These are phyloP conservation scores for Melikaiella ostensackeni DNA, from an alignment of 2,888 invertebrate genomes.

Conservation along the genomic window DNA sequence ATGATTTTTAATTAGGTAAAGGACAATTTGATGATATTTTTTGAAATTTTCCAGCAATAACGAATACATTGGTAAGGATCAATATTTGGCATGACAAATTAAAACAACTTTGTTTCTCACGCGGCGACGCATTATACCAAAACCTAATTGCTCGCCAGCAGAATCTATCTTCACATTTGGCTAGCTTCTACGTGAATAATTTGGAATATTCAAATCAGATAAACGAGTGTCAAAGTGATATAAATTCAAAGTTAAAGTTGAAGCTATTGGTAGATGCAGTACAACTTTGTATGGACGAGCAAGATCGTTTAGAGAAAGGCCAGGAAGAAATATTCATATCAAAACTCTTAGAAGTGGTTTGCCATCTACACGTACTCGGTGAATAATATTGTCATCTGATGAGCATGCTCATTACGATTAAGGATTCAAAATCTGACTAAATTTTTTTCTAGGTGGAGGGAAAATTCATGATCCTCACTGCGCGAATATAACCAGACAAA, in stretches of 20 bases:
- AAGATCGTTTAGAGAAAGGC: not conserved
- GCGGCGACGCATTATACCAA: not conserved
- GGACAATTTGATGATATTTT: not conserved
- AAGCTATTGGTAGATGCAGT: not conserved
- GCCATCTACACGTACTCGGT: not conserved
- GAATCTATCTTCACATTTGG: not conserved
- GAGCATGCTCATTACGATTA: too few species aligned
- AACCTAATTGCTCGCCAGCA: not conserved
- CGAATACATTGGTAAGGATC: not conserved
- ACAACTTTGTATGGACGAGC: conserved; percentile 9
- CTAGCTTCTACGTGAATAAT: not conserved
- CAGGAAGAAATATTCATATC: not conserved
- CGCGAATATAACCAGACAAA: not conserved
- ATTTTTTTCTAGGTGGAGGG: conserved; percentile 10
- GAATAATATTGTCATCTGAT: not conserved
- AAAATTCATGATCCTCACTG: conserved; percentile 16
- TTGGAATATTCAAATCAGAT: not conserved
- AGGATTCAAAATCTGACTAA: not conserved
- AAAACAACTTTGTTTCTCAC: not conserved
- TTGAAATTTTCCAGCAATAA: not conserved
- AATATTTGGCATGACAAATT: conserved; percentile 28
- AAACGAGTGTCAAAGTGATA: not conserved
- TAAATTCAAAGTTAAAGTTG: not conserved
- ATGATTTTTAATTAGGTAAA: not conserved
- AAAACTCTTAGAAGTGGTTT: conserved; percentile 12